Evolutionary conservation across 2,797 vertebrate genomes (phyloP), one percentile per base, ranked within the genome.

Genomic region (Intellagama lesueurii): DNA sequence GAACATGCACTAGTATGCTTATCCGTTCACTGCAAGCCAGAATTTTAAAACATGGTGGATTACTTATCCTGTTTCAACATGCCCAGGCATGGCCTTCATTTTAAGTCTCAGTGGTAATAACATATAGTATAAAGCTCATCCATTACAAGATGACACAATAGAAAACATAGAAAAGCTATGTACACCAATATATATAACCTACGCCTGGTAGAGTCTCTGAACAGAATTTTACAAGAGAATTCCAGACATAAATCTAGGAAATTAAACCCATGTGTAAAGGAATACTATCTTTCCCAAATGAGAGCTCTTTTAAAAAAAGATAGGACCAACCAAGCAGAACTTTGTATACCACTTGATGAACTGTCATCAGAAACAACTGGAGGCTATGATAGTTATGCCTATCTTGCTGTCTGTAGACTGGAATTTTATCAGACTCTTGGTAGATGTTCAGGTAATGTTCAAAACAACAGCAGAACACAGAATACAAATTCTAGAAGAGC

Each of bases 181-280:
- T 76, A 88, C 44, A 80, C 8, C 19, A 30, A 75, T 11, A 8
- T 5, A 68, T 0, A 0, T 7, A 68, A 52, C 30, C 80, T 85
- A 78, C 32, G 70, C 49, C 40, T 52, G 12, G 75, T 40, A 70
- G 9, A 49, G 87, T 87, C 88, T 83, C 85, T 11, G 16, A 86
- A 73, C 1, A 70, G n/a, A 78, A 85, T 66, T 80, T 78, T 35
- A 35, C 17, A 78, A 76, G 47, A 87, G 72, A 89, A 89, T 68
- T 88, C 77, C 69, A 81, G 52, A 28, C 81, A 88, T 12, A 75
- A 81, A 87, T 72, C 75, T 56, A 68, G 82, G 24, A 79, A 87
- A 88, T 64, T 35, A 83, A 32, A 87, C 75, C 52, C 83, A 22
- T 0, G 17, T 35, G n/a, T 78, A 87, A 89, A 85, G 81, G 87